Conservation (phyloP, 64 coral and sea anemone species). For the Hydrozoanthus tunicans region DNA sequence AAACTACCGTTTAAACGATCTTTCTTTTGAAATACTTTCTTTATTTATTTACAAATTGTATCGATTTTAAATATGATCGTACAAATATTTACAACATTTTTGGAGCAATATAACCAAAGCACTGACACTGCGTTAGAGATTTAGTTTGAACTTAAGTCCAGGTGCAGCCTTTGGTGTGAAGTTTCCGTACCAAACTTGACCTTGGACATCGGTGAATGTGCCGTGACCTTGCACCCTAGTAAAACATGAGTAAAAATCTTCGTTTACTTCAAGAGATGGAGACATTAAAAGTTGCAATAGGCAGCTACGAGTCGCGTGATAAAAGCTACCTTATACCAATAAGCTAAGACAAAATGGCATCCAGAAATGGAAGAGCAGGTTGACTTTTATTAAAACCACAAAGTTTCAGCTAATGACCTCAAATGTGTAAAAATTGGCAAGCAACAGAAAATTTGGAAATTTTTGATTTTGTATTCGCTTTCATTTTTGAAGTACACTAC, state of each 20-base stretch:
- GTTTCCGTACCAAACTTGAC: constrained; percentile 88
- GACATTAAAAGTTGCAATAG: too few species aligned
- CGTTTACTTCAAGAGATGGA: too few species aligned
- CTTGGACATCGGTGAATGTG: constrained; percentile 89
- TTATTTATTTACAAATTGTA: constrained; percentile 13
- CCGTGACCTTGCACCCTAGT: constrained; percentile 84
- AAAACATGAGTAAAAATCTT: not conserved
- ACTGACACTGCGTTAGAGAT: constrained; percentile 48
- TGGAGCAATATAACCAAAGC: not conserved
- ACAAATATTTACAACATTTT: not conserved
- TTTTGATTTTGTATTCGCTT: too few species aligned
- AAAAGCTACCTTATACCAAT: too few species aligned
- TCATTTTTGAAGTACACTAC: too few species aligned
- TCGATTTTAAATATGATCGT: not conserved
- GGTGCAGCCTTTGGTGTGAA: constrained; percentile 90
- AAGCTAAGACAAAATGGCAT: too few species aligned
- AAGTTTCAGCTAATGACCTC: too few species aligned
- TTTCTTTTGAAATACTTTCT: not conserved
- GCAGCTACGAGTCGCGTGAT: too few species aligned
- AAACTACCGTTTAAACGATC: not conserved
- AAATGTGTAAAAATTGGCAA: too few species aligned
- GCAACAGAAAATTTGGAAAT: too few species aligned
- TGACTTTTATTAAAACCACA: too few species aligned
- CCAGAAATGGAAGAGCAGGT: too few species aligned
- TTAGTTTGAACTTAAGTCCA: constrained; percentile 91